phyloP scores from a whole-genome alignment of 2,113 vertebrate species.

The Shinisaurus crocodilurus region DNA sequence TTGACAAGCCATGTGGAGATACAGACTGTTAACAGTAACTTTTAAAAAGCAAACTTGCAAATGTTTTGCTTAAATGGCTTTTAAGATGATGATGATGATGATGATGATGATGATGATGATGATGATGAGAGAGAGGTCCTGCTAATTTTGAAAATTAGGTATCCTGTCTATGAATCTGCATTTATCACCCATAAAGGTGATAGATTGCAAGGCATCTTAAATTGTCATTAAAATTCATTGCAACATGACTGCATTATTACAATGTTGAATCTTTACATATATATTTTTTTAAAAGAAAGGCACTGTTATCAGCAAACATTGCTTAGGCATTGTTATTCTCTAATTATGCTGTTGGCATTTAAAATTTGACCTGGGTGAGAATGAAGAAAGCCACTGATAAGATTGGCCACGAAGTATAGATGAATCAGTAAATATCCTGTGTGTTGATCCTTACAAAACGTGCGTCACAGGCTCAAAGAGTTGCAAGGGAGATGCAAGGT shows the following conservation, averaged over 20 bases:
- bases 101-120: too few relatives aligned
- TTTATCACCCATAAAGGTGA: conserved; percentile 30
- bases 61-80: background rate
- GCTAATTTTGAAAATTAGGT: conserved; percentile 16
- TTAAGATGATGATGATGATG: background rate
- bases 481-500: background rate
- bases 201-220: conserved; percentile 22
- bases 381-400: conserved; percentile 28
- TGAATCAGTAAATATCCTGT: background rate
- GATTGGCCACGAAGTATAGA: conserved; percentile 10
- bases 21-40: conserved; percentile 28
- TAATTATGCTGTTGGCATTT: conserved; percentile 39
- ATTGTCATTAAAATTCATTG: conserved; percentile 52
- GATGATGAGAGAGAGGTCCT: conserved; percentile 14
- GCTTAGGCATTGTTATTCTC: background rate
- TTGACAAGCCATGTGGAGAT: conserved; percentile 19
- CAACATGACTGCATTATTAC: background rate
- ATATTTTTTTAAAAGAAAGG: conserved; percentile 21
- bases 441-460: background rate
- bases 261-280: conserved; percentile 16
- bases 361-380: background rate
- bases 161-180: conserved; percentile 47
- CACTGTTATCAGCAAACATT: conserved; percentile 6
- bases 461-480: background rate
- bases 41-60: conserved; percentile 13